Conservation (phyloP, 2,113 vertebrate genomes). For the Columbina picui region DNA sequence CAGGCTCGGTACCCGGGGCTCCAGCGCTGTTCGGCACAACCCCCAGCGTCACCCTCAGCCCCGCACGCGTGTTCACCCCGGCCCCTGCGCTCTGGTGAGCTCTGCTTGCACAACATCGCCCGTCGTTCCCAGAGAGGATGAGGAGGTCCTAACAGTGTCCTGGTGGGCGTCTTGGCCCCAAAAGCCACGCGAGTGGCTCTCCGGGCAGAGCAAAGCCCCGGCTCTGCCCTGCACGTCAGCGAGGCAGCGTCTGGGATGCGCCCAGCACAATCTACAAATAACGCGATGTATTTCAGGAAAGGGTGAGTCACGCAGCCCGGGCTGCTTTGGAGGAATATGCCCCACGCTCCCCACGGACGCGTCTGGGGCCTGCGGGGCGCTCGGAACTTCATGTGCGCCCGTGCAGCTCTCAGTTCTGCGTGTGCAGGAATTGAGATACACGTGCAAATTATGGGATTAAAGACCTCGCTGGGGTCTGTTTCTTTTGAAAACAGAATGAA, state of each 20-base stretch:
- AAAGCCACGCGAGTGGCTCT: neutral
- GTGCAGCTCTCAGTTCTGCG: too few species aligned
- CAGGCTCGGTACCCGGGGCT: neutral
- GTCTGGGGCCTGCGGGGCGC: neutral
- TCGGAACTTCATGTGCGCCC: neutral
- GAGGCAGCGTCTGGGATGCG: neutral
- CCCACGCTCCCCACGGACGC: neutral
- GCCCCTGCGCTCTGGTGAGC: too few species aligned
- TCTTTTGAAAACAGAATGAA: neutral
- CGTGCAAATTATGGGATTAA: neutral
- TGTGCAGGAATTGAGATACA: neutral
- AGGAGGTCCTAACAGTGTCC: neutral
- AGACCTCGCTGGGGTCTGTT: neutral
- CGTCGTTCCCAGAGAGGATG: neutral
- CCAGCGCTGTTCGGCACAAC: too few species aligned
- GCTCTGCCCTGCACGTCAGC: too few species aligned
- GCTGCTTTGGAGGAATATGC: neutral
- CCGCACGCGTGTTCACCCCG: too few species aligned
- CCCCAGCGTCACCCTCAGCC: too few species aligned
- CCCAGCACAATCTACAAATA: neutral
- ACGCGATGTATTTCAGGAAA: neutral
- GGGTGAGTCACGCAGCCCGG: rapidly evolving
- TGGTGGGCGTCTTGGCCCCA: neutral
- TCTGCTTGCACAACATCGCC: neutral
- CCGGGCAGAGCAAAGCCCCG: neutral